A percentile compares a stretch with the other conserved stretches of the same genome.
Conservation (phyloP, 2,797 vertebrate species). For the Betta splendens region DNA sequence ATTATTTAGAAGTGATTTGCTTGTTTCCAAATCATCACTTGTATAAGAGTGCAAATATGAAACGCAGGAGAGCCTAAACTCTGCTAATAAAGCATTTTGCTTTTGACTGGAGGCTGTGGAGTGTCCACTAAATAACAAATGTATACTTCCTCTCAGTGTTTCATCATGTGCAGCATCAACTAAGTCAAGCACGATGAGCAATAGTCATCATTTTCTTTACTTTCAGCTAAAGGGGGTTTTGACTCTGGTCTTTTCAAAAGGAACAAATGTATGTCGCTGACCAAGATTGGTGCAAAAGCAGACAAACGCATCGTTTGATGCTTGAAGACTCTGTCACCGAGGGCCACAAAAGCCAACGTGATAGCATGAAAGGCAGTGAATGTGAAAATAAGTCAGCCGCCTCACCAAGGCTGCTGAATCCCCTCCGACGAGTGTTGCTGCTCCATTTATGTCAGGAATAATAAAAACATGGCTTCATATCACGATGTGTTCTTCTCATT, state of each 20-base stretch:
- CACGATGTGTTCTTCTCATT: conserved; percentile 47
- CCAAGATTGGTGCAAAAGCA: background rate
- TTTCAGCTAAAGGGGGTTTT: background rate
- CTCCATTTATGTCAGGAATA: conserved; percentile 78
- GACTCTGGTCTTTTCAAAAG: conserved; percentile 11
- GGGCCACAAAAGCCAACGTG: conserved; percentile 23
- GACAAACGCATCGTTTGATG: conserved; percentile 16
- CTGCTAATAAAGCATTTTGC: background rate
- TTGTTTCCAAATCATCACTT: no score
- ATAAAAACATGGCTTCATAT: conserved; percentile 34
- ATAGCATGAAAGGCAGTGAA: conserved; percentile 46
- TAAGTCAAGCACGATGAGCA: background rate
- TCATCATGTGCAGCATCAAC: background rate
- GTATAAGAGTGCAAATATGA: no score
- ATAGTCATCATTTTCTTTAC: background rate
- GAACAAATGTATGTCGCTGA: background rate
- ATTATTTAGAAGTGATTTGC: no score
- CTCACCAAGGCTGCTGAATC: conserved; percentile 39
- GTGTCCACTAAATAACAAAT: background rate
- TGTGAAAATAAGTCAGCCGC: conserved; percentile 43
- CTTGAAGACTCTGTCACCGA: conserved; percentile 28
- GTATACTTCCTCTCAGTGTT: background rate
- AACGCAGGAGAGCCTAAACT: no score
- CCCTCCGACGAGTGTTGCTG: conserved; percentile 32
- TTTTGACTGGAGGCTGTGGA: background rate